These are phyloP conservation scores for Neostethus bicornis DNA, from an alignment of 2,797 vertebrate species.

Conservation along the genomic window DNA sequence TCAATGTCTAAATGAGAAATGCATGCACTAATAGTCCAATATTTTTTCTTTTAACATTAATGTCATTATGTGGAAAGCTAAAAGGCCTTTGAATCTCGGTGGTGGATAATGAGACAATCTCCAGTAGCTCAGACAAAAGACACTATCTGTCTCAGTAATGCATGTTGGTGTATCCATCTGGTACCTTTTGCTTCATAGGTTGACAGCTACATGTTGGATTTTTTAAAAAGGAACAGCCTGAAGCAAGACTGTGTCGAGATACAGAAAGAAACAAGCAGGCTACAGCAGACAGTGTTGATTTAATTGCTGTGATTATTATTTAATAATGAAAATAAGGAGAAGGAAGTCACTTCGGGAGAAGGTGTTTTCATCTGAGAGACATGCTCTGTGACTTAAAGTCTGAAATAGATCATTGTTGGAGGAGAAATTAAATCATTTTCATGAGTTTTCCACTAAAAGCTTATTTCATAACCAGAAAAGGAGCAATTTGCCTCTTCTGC, in stretches of 20 bases:
- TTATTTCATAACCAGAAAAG: neutral
- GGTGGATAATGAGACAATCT: slow-evolving; percentile 7
- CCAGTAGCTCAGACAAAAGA: slow-evolving; percentile 1
- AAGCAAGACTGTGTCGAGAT: slow-evolving; percentile 11
- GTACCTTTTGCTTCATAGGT: slow-evolving; percentile 20
- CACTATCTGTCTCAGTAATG: slow-evolving; percentile 14
- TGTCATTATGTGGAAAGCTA: slow-evolving; percentile 6
- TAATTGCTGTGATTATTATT: neutral
- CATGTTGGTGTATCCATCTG: slow-evolving; percentile 8
- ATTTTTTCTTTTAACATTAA: neutral
- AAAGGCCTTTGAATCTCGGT: slow-evolving; percentile 13
- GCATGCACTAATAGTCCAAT: slow-evolving; percentile 17
- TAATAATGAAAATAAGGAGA: neutral
- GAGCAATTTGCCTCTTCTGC: neutral
- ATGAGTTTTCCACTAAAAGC: slow-evolving; percentile 6
- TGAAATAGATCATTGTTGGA: neutral
- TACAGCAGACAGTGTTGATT: neutral
- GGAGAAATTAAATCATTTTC: neutral
- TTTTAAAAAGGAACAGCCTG: slow-evolving; percentile 24
- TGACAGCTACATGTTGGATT: slow-evolving; percentile 3
- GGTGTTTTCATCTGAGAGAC: neutral
- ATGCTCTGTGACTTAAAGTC: neutral
- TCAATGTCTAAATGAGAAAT: slow-evolving; percentile 20
- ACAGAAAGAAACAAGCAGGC: neutral
- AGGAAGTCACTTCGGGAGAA: neutral